phyloP scores from a whole-genome alignment of 2,113 vertebrate species.

The Bagarius yarrelli region DNA sequence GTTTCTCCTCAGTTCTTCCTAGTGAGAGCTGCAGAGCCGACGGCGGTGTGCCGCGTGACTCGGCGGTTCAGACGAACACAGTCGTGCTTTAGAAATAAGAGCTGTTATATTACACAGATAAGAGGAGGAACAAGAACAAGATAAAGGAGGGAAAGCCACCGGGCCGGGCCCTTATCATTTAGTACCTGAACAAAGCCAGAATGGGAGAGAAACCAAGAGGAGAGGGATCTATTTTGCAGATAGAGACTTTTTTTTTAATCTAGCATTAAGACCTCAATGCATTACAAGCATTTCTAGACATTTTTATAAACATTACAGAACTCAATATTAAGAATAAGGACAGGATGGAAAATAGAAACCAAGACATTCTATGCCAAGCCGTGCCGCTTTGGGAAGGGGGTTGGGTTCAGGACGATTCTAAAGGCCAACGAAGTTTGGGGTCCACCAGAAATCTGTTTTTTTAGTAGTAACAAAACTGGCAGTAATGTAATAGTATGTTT shows the following conservation, averaged over 20 bases:
- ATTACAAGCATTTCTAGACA: neutral
- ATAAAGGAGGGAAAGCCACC: conserved; percentile 62
- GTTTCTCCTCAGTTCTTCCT: neutral
- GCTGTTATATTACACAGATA: conserved; percentile 66
- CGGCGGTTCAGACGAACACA: conserved; percentile 30
- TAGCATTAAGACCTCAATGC: conserved; percentile 31
- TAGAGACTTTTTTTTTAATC: no score
- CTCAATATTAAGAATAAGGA: neutral
- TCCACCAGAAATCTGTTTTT: no score
- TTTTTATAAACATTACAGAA: neutral
- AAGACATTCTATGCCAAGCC: neutral
- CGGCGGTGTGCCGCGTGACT: neutral
- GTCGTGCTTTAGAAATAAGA: conserved; percentile 58
- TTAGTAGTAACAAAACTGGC: no score
- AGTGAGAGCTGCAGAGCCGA: neutral
- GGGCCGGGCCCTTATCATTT: conserved; percentile 56
- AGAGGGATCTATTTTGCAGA: no score
- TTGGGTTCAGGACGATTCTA: no score
- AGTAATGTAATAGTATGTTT: no score
- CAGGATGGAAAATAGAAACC: neutral
- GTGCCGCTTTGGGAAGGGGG: no score
- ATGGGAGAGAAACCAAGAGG: conserved; percentile 3
- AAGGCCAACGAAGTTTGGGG: no score
- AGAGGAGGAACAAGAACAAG: conserved; percentile 63
- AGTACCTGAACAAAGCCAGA: conserved; percentile 32